phyloP scores from a whole-genome alignment of 1,140 invertebrate species.

The Diorhabda elongata region DNA sequence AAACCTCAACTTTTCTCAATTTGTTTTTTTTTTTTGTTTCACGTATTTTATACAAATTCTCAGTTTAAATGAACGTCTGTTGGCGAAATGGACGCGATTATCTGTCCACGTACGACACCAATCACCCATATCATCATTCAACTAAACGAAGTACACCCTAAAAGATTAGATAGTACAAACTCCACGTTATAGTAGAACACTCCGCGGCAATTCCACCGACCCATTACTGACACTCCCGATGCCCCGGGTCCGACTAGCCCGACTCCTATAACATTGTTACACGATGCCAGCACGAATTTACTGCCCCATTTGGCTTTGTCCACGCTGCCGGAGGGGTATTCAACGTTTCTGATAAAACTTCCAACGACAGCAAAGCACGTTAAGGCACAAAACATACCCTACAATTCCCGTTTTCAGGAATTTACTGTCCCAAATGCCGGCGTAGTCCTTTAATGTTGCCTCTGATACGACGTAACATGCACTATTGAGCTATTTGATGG shows the following conservation, averaged over 20 bases:
- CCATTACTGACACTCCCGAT: slow-evolving; percentile 32
- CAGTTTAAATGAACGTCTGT: no score
- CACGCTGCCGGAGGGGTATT: slow-evolving; percentile 30
- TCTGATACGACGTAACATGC: slow-evolving; percentile 9
- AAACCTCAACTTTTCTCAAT: no score
- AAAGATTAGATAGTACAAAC: slow-evolving; percentile 30
- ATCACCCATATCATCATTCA: slow-evolving; percentile 2
- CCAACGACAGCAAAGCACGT: slow-evolving; percentile 19
- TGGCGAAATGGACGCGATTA: neutral
- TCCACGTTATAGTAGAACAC: slow-evolving; percentile 27
- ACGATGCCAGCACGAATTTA: slow-evolving; percentile 30
- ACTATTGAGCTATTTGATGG: slow-evolving; percentile 21
- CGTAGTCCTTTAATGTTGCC: slow-evolving; percentile 14
- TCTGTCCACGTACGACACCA: neutral
- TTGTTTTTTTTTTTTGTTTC: no score
- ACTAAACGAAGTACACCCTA: slow-evolving; percentile 9
- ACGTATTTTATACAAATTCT: no score
- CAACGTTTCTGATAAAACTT: slow-evolving; percentile 30
- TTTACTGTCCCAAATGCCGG: slow-evolving; percentile 19
- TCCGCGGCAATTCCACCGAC: slow-evolving; percentile 28
- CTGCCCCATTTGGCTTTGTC: slow-evolving; percentile 35
- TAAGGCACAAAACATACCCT: slow-evolving; percentile 21
- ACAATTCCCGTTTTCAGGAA: slow-evolving; percentile 13
- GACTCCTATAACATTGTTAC: slow-evolving; percentile 33
- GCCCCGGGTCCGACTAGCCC: slow-evolving; percentile 29